Conservation (phyloP, 2,113 vertebrate genomes). For the Amphiprion ocellaris region DNA sequence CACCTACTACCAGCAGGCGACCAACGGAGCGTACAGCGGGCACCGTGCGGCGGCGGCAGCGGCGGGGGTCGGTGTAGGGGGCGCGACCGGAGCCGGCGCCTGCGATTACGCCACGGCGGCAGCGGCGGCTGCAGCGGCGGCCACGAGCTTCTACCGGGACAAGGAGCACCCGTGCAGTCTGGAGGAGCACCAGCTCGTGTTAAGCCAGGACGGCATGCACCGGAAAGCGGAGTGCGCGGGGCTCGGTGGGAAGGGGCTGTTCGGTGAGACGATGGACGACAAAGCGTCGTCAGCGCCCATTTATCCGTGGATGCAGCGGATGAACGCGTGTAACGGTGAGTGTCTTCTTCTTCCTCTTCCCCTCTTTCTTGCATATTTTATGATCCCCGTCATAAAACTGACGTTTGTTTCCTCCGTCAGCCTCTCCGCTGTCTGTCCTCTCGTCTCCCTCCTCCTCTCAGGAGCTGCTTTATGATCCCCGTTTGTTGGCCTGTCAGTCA, state of each 20-base stretch:
- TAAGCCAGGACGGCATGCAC: constrained; percentile 86
- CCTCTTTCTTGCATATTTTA: constrained; percentile 61
- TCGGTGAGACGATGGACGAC: constrained; percentile 92
- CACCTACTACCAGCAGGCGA: constrained; percentile 91
- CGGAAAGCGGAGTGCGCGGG: constrained; percentile 93
- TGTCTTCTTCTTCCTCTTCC: constrained; percentile 63
- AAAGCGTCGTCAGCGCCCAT: constrained; percentile 88
- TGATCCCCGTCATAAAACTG: constrained; percentile 71
- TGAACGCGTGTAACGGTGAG: constrained; percentile 98
- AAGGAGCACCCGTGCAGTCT: constrained; percentile 87
- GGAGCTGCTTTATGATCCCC: constrained; percentile 61
- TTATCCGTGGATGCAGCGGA: constrained; percentile 96
- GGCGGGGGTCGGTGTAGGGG: constrained; percentile 70
- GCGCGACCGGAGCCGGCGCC: constrained; percentile 78
- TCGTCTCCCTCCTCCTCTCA: constrained; percentile 41
- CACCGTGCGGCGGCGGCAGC: constrained; percentile 75
- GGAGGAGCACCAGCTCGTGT: constrained; percentile 88
- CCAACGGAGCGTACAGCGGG: constrained; percentile 87
- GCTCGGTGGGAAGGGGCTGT: constrained; percentile 87
- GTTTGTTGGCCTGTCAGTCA: constrained; percentile 72
- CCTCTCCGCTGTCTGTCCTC: constrained; percentile 17
- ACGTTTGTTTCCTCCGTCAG: constrained; percentile 70
- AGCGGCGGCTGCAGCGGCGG: constrained; percentile 69
- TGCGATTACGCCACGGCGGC: constrained; percentile 91
- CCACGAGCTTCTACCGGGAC: constrained; percentile 91